Evolutionary conservation across 2,888 invertebrate genomes (phyloP).

Genomic region (Coleophora deauratella): DNA sequence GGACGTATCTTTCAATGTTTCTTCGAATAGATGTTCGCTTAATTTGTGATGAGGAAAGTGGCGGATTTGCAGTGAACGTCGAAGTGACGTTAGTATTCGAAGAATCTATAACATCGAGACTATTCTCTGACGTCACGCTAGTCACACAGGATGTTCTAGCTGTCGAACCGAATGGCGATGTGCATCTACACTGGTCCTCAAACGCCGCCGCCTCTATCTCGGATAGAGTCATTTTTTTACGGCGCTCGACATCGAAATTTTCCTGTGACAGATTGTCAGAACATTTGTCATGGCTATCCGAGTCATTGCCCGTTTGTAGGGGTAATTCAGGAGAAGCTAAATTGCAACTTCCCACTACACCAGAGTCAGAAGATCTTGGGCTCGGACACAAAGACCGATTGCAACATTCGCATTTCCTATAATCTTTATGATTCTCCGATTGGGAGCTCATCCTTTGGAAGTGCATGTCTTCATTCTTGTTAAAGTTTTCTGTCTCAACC

Average conservation of each 20-base stretch:
- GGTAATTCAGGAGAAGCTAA: slow-evolving; percentile 81
- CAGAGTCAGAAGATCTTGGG: slow-evolving; percentile 86
- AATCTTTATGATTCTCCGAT: slow-evolving; percentile 47
- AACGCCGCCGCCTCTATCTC: slow-evolving; percentile 76
- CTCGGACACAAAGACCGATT: slow-evolving; percentile 78
- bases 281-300: slow-evolving; percentile 49
- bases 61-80: slow-evolving; percentile 57
- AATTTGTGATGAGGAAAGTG: slow-evolving; percentile 60
- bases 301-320: slow-evolving; percentile 52
- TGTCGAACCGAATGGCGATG: slow-evolving; percentile 82
- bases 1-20: slow-evolving; percentile 55
- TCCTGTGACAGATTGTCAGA: slow-evolving; percentile 43
- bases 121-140: slow-evolving; percentile 73
- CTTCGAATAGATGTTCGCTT: slow-evolving; percentile 66
- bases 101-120: slow-evolving; percentile 70
- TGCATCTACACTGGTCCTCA: slow-evolving; percentile 81
- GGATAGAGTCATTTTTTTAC: slow-evolving; percentile 64
- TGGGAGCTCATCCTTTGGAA: slow-evolving; percentile 62
- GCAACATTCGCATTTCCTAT: slow-evolving; percentile 74
- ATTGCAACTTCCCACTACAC: slow-evolving; percentile 88
- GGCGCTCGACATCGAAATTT: slow-evolving; percentile 38
- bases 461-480: slow-evolving; percentile 38
- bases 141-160: slow-evolving; percentile 78
- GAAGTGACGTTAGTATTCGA: slow-evolving; percentile 68
- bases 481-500: slow-evolving; percentile 53